Evolutionary conservation across 2,797 vertebrate genomes (phyloP), one percentile per base, ranked within the genome.

Genomic region (Petrocephalus schoutedeni): DNA sequence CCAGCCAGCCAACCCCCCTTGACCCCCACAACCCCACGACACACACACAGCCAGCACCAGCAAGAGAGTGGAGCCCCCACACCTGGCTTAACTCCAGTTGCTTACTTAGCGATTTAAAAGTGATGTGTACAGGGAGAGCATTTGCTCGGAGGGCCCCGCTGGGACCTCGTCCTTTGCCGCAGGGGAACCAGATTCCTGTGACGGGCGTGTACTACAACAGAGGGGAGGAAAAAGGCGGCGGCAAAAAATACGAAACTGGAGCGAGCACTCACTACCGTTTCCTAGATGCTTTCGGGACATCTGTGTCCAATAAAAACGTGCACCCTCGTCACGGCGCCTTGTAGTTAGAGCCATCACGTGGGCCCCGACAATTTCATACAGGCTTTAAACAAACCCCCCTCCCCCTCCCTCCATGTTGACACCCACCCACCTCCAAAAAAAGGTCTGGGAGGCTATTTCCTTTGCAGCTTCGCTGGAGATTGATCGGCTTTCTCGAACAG

Each of bases 21-120:
- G 88, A 89, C 89, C 87, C 32, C 32, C 91, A 91, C 91, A 90
- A 89, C 41, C 54, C 57, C 86, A 91, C 87, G 32, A 71, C 87
- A 88, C 53, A 88, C 86, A 86, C 87, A 77, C 57, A 87, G 49
- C 85, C 67, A 87, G 32, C 7, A 23, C 23, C 32, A 64, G 58
- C 41, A 53, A 59, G 61, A 71, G 61, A 64, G 61, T 71, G 86
- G 59, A 59, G 14, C n/a, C 49, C 59, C 21, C 45, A 0, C 49
- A 87, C 6, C 41, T 23, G 36, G 41, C 49, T 67, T 49, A n/a
- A 61, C 41, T 64, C 86, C 59, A 51, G n/a, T 28, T 32, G 74
- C 16, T 80, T 41, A 80, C 86, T 51, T 59, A 23, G 23, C 9
- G 9, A 87, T 64, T 49, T 49, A 10, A 71, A 51, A 53, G 23